Conservation (phyloP, 1,140 invertebrate genomes). For the Cheumatopsyche charites region DNA sequence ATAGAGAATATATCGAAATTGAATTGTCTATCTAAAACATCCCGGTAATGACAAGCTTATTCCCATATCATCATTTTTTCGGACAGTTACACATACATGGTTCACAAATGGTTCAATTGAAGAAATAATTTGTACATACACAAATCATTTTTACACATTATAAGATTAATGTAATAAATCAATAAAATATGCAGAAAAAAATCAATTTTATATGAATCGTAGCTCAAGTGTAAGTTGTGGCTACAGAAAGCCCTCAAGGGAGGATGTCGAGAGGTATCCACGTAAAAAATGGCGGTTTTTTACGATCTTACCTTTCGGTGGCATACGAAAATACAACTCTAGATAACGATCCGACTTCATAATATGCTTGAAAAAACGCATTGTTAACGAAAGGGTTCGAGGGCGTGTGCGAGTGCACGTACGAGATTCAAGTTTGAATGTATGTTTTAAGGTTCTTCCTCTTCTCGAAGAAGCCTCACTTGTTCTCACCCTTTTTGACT, state of each 20-base stretch:
- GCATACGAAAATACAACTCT: conserved; percentile 32
- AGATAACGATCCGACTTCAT: conserved; percentile 47
- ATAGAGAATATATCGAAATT: too few relatives aligned
- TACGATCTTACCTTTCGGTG: conserved; percentile 30
- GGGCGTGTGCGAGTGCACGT: neutral
- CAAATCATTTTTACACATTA: too few relatives aligned
- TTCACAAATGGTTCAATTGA: too few relatives aligned
- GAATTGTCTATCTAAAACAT: too few relatives aligned
- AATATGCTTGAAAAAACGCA: conserved; percentile 46
- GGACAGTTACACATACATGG: too few relatives aligned
- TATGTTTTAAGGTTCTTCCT: neutral
- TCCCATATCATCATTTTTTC: too few relatives aligned
- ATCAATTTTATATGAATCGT: neutral
- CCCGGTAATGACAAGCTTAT: too few relatives aligned
- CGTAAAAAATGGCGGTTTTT: conserved; percentile 37
- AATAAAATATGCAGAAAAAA: too few relatives aligned
- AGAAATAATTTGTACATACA: too few relatives aligned
- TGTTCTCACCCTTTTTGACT: conserved; percentile 45
- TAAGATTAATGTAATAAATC: too few relatives aligned
- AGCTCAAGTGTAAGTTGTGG: neutral
- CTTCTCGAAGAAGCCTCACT: conserved; percentile 39
- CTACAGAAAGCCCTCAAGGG: neutral
- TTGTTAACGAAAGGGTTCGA: conserved; percentile 30
- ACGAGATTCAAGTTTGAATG: neutral
- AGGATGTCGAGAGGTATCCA: neutral